Evolutionary conservation across 2,113 vertebrate species (phyloP).

Genomic region (Mellivora capensis): DNA sequence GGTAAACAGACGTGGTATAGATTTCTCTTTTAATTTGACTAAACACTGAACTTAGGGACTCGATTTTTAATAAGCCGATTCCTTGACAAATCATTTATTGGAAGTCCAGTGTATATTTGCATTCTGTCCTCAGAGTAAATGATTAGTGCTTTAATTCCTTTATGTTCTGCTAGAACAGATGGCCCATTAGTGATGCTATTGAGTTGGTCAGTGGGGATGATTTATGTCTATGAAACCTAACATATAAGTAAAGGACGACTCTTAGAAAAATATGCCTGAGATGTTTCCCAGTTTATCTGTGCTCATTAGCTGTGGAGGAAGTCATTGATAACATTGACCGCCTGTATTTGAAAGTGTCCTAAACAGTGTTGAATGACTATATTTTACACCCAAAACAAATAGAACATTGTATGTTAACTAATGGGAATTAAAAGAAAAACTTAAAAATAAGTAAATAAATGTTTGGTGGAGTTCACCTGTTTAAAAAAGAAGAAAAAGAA

Average conservation of each 20-base stretch:
- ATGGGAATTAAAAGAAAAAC: background rate
- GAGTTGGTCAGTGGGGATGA: slow-evolving; percentile 29
- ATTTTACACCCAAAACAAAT: background rate
- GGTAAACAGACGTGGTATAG: background rate
- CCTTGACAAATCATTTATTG: slow-evolving; percentile 31
- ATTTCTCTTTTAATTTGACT: slow-evolving; percentile 49
- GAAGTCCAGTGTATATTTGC: background rate
- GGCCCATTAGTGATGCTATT: slow-evolving; percentile 16
- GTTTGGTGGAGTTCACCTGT: background rate
- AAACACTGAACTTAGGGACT: background rate
- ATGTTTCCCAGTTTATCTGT: background rate
- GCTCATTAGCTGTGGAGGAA: slow-evolving; percentile 2
- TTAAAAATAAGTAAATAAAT: background rate
- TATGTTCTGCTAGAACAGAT: slow-evolving; percentile 51
- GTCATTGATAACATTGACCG: background rate
- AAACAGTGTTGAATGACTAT: background rate
- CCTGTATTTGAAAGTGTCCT: slow-evolving; percentile 26
- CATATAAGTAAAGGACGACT: background rate
- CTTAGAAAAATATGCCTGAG: slow-evolving; percentile 37
- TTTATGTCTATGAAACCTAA: slow-evolving; percentile 42
- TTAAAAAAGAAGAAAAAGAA: background rate
- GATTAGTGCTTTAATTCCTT: slow-evolving; percentile 42
- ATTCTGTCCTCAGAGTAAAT: background rate
- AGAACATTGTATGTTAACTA: background rate
- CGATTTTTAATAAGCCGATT: slow-evolving; percentile 31